Conservation (phyloP, 2,888 invertebrate genomes). For the Platycnemis pennipes region DNA sequence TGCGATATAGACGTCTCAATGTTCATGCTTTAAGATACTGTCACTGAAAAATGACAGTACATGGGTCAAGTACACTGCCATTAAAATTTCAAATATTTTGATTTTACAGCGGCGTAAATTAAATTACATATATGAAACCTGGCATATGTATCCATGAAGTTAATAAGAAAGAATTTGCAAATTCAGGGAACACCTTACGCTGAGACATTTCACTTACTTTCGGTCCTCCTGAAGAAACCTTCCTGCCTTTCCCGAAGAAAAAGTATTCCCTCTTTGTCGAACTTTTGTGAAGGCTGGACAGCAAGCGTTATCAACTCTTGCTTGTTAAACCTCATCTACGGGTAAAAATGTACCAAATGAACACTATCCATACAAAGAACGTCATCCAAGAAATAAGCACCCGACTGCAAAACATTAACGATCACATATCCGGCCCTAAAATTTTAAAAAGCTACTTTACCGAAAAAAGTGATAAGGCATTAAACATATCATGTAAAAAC, state of each 20-base stretch:
- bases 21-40: slow-evolving; percentile 28
- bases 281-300: slow-evolving; percentile 91
- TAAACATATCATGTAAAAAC: not conserved
- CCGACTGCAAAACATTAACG: not conserved
- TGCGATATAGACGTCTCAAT: not conserved
- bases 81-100: not conserved
- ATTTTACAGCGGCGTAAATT: not conserved
- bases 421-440: not conserved
- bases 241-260: slow-evolving; percentile 94
- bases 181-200: not conserved
- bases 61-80: not conserved
- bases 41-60: not conserved
- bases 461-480: not conserved
- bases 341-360: not conserved
- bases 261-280: slow-evolving; percentile 95
- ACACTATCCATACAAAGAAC: not conserved
- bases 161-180: not conserved
- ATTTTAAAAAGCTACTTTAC: not conserved
- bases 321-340: slow-evolving; percentile 92
- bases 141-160: not conserved
- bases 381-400: not conserved
- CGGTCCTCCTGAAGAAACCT: slow-evolving; percentile 93
- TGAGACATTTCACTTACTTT: slow-evolving; percentile 86
- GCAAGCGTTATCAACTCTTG: slow-evolving; percentile 92
- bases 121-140: not conserved